phyloP scores from a whole-genome alignment of 2,797 vertebrate genomes.

The Ceryle rudis region DNA sequence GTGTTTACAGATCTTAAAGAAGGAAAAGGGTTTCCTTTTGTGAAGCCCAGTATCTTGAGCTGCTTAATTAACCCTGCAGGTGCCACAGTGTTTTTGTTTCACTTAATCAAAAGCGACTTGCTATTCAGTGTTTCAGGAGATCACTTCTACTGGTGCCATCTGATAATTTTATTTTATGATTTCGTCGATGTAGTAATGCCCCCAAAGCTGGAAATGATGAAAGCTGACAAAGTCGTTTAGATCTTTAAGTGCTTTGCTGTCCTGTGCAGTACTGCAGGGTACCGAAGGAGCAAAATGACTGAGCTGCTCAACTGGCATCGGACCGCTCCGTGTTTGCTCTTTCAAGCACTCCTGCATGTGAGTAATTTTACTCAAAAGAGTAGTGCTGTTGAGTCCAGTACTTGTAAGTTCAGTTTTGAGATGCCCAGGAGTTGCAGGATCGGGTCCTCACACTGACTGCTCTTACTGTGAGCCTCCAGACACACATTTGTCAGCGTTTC shows the following conservation, averaged over 20 bases:
- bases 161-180: neutral
- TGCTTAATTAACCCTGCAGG: constrained; percentile 76
- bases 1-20: constrained; percentile 71
- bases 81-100: neutral
- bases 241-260: neutral
- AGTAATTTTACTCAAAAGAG: neutral
- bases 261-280: neutral
- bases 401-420: neutral
- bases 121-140: neutral
- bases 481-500: neutral
- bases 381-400: neutral
- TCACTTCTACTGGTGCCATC: neutral
- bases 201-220: neutral
- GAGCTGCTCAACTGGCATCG: neutral
- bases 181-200: neutral
- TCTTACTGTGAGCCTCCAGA: neutral
- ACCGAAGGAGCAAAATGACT: neutral
- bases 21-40: constrained; percentile 54
- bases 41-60: constrained; percentile 53
- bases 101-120: neutral
- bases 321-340: neutral
- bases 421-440: neutral
- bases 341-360: neutral
- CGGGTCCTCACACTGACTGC: neutral
- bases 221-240: neutral